These are phyloP conservation scores for Uropsilus gracilis DNA, from an alignment of 2,113 vertebrate species.

Conservation along the genomic window DNA sequence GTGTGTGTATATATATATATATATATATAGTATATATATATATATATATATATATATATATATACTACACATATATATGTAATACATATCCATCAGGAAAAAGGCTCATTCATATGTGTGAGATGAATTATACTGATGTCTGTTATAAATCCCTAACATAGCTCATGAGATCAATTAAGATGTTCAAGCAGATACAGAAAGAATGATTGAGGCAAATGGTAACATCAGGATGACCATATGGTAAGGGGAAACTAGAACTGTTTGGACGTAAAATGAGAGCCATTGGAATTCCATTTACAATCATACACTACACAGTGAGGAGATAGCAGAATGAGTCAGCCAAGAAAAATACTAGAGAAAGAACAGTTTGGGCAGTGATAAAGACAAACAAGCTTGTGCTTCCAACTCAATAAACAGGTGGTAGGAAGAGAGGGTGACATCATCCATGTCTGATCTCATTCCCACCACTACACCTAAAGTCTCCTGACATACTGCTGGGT, in stretches of 20 bases:
- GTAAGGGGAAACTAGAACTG: conserved; percentile 85
- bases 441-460: not conserved
- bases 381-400: conserved; percentile 52
- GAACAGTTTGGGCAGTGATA: conserved; percentile 54
- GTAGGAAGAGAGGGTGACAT: conserved; percentile 33
- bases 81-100: conserved; percentile 61
- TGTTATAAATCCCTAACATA: conserved; percentile 88
- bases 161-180: conserved; percentile 91
- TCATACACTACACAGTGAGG: not conserved
- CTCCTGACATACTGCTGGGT: not conserved
- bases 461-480: not conserved
- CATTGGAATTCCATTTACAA: conserved; percentile 72
- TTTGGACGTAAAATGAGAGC: conserved; percentile 85
- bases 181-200: conserved; percentile 88
- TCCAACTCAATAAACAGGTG: conserved; percentile 55
- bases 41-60: no score
- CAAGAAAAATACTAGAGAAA: conserved; percentile 75
- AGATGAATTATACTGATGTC: conserved; percentile 82
- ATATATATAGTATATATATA: no score
- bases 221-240: conserved; percentile 91
- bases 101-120: conserved; percentile 61
- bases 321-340: conserved; percentile 48
- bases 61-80: no score
- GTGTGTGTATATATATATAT: no score
- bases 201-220: conserved; percentile 90